Evolutionary conservation across 2,888 invertebrate species (phyloP).

Genomic region (Amiota minor): DNA sequence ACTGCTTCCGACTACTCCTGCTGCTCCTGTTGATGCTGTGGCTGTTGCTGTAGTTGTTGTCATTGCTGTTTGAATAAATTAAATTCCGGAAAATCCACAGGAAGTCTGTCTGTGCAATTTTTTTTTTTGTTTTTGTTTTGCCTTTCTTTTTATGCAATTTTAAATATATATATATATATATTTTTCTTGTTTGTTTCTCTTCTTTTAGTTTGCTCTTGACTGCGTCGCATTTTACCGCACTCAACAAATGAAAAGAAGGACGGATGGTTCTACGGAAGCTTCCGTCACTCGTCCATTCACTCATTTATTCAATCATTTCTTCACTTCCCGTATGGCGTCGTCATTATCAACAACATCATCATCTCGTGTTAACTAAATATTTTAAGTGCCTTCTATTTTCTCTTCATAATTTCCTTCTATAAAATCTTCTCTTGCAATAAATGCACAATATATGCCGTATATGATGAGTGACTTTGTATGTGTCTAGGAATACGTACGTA

Average conservation of each 20-base stretch:
- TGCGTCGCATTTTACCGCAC: background rate
- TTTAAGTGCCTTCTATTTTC: background rate
- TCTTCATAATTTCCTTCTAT: too few species aligned
- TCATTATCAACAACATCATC: too few species aligned
- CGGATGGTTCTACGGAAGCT: background rate
- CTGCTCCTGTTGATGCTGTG: background rate
- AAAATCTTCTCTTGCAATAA: too few species aligned
- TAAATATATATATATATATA: background rate
- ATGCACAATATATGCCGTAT: too few species aligned
- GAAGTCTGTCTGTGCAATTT: conserved; percentile 70
- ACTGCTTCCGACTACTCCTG: background rate
- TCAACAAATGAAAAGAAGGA: background rate
- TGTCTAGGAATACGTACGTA: too few species aligned
- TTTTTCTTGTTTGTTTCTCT: background rate
- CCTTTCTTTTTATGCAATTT: conserved; percentile 6
- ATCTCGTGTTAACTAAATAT: background rate
- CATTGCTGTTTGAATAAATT: conserved; percentile 71
- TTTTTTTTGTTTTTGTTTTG: conserved; percentile 35
- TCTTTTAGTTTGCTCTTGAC: background rate
- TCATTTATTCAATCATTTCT: conserved; percentile 66
- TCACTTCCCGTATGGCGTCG: conserved; percentile 34
- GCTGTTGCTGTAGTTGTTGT: conserved; percentile 29
- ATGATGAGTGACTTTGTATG: too few species aligned
- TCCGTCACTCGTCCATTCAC: background rate
- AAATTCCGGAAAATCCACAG: conserved; percentile 73